A percentile compares a stretch with the other conserved stretches of the same genome.
These are phyloP conservation scores for Semicossyphus pulcher DNA, from an alignment of 2,113 vertebrate genomes.

Conservation along the genomic window DNA sequence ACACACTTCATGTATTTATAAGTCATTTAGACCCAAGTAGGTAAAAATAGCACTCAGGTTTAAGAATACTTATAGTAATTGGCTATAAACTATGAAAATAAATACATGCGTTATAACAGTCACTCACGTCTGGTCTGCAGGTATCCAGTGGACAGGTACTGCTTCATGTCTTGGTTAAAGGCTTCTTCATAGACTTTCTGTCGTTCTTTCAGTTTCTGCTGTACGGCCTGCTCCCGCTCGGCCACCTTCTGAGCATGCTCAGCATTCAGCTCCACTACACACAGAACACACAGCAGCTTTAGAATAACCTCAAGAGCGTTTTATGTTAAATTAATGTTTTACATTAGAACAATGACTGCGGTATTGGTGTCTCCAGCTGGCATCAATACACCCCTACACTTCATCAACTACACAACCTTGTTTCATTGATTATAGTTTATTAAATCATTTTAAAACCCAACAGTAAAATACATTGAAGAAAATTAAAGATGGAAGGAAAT, in stretches of 20 bases:
- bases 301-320: background rate
- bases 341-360: background rate
- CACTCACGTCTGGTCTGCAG: slow-evolving; percentile 90
- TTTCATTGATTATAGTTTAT: too few species aligned
- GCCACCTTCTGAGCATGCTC: slow-evolving; percentile 90
- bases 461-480: too few species aligned
- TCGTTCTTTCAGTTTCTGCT: slow-evolving; percentile 90
- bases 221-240: slow-evolving; percentile 91
- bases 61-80: too few species aligned
- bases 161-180: slow-evolving; percentile 96
- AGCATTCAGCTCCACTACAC: slow-evolving; percentile 87
- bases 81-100: too few species aligned
- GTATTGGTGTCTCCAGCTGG: background rate
- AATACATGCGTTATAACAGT: too few species aligned
- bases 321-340: background rate
- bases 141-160: slow-evolving; percentile 93
- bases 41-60: too few species aligned
- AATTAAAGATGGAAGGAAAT: too few species aligned
- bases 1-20: too few species aligned
- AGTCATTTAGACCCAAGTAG: too few species aligned
- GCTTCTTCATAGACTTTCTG: slow-evolving; percentile 98
- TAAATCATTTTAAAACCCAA: too few species aligned
- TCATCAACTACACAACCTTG: too few species aligned
- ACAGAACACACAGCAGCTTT: background rate
- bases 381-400: too few species aligned